Evolutionary conservation across 2,888 invertebrate species (phyloP), one percentile per base, ranked within the genome.

Genomic region (Lordiphosa fenestrarum): DNA sequence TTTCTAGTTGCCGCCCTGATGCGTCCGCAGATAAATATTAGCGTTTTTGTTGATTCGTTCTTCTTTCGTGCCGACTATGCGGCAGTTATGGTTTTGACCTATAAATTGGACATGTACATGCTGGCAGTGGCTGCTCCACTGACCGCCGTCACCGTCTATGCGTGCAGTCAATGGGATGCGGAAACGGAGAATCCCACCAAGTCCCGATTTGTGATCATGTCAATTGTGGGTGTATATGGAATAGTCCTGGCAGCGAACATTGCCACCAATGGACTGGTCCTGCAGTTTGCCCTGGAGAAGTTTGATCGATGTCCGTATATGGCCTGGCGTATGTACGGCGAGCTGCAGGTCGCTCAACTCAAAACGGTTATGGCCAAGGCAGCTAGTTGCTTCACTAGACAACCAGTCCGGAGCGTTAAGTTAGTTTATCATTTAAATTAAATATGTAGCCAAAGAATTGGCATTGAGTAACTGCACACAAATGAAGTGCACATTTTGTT

Each of bases 401-500:
- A 23, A 0, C 23, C n/a, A 0, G 21, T 44, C 6, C 7, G 12
- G 0, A 23, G 5, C 2, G 35, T 41, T 0, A 21, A 6, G 23
- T n/a, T 59, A 1, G 13, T 53, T 1, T 65, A 42, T 40, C 42
- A 21, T 0, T 10, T 64, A 6, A 38, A 66, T 7, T 66, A 57
- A 46, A 21, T n/a, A 7, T 49, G 13, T 13, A 15, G 33, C 6
- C 9, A 15, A 23, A 33, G 33, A 33, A 12, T 21, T 15, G 15
- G 19, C 21, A 25, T 23, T 48, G 15, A 13, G 25, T 13, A n/a
- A 10, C 23, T 36, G 9, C 30, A 56, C 42, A 37, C 56, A 60
- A 65, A 72, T 69, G 60, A 66, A 73, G 62, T 62, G 74, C 68
- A 59, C 64, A 74, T 83, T 68, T 77, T 71, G 64, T 69, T 77